phyloP scores from a whole-genome alignment of 1,140 invertebrate genomes.

The Zelostemma sp. region DNA sequence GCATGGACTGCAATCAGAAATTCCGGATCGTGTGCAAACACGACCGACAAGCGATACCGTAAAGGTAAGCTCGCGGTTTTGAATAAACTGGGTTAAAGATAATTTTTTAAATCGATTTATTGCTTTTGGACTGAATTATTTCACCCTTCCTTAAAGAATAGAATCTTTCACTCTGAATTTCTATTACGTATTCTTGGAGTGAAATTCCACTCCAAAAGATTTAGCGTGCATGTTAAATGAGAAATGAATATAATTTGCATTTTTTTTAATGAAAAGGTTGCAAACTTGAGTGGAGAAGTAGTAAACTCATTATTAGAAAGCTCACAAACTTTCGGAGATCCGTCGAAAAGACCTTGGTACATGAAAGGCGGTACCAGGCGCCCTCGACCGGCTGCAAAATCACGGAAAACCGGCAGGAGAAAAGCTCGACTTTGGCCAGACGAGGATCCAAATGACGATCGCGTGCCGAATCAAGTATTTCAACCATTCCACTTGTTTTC shows the following conservation, averaged over 20 bases:
- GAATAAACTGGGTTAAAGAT: too few relatives aligned
- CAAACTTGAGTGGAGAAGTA: slow-evolving; percentile 53
- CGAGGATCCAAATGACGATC: slow-evolving; percentile 72
- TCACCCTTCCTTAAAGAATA: too few relatives aligned
- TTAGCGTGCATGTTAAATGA: too few relatives aligned
- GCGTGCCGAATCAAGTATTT: slow-evolving; percentile 76
- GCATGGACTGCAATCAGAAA: slow-evolving; percentile 55
- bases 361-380: slow-evolving; percentile 73
- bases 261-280: slow-evolving; percentile 36
- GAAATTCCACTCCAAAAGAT: too few relatives aligned
- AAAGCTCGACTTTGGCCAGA: slow-evolving; percentile 73
- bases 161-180: too few relatives aligned
- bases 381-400: slow-evolving; percentile 66
- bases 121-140: too few relatives aligned
- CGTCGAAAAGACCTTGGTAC: slow-evolving; percentile 72
- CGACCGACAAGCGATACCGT: slow-evolving; percentile 39
- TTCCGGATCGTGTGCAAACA: slow-evolving; percentile 48
- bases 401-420: slow-evolving; percentile 65
- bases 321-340: slow-evolving; percentile 50
- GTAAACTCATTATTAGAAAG: slow-evolving; percentile 41
- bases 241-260: slow-evolving; percentile 15
- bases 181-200: too few relatives aligned
- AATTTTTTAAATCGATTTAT: too few relatives aligned
- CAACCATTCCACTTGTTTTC: too few relatives aligned
- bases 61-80: too few relatives aligned